Percentiles rank a stretch among this genome's conserved stretches.
Evolutionary conservation across 1,140 invertebrate species (phyloP).

Genomic region (Nasonia vitripennis): DNA sequence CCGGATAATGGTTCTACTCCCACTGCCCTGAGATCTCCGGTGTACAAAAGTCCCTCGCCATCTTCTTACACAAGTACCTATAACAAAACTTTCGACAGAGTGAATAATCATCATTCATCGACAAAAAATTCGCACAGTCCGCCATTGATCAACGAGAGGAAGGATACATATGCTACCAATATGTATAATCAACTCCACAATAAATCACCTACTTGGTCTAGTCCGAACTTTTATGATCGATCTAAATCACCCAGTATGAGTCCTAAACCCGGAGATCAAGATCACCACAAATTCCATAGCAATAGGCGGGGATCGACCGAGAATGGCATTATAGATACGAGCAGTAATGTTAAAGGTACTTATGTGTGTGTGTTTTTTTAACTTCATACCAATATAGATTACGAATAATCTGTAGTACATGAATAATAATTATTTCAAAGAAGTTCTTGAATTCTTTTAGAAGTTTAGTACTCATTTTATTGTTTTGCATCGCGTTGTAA

Average conservation of each 20-base stretch:
- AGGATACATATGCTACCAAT: slow-evolving; percentile 65
- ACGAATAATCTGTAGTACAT: neutral
- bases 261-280: slow-evolving; percentile 72
- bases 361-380: no score
- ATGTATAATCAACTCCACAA: slow-evolving; percentile 64
- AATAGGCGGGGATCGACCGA: slow-evolving; percentile 60
- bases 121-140: slow-evolving; percentile 68
- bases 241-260: slow-evolving; percentile 69
- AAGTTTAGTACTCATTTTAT: no score
- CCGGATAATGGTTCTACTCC: neutral
- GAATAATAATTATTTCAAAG: no score
- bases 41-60: slow-evolving; percentile 55
- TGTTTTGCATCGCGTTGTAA: neutral
- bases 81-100: slow-evolving; percentile 24
- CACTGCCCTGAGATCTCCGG: slow-evolving; percentile 54
- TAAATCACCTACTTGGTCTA: slow-evolving; percentile 65
- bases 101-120: slow-evolving; percentile 56
- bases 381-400: no score
- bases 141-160: slow-evolving; percentile 67
- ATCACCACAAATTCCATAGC: slow-evolving; percentile 56
- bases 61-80: neutral
- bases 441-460: no score
- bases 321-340: slow-evolving; percentile 78
- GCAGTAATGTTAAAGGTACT: slow-evolving; percentile 78
- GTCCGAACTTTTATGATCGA: slow-evolving; percentile 66